Conservation (phyloP, 2,113 vertebrate genomes). For the Neoarius graeffei region DNA sequence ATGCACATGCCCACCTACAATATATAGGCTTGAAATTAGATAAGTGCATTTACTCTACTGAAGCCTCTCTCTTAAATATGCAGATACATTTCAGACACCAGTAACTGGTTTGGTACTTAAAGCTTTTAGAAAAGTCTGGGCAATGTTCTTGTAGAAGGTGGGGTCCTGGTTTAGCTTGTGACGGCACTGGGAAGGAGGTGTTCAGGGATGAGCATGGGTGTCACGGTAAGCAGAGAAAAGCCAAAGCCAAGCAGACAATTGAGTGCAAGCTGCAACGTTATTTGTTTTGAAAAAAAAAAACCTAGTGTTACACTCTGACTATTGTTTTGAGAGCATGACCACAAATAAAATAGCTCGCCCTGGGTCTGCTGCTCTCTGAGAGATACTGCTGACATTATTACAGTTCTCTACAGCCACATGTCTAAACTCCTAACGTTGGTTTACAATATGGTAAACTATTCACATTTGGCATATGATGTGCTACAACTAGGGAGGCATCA, state of each 20-base stretch:
- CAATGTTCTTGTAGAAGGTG: not conserved
- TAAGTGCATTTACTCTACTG: constrained; percentile 14
- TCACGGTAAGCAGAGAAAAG: not conserved
- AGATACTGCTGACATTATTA: no score
- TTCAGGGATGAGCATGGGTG: not conserved
- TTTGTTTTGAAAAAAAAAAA: not conserved
- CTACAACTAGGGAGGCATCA: no score
- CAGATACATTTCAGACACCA: constrained; percentile 21
- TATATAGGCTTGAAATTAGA: constrained; percentile 28
- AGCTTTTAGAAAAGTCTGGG: not conserved
- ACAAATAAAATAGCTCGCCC: no score
- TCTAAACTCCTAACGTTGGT: no score
- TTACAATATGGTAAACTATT: no score
- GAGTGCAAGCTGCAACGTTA: not conserved
- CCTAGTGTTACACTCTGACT: not conserved
- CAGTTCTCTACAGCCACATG: no score
- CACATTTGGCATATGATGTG: no score
- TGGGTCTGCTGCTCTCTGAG: no score
- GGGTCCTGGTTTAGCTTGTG: not conserved
- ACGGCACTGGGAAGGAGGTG: not conserved
- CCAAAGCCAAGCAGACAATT: not conserved
- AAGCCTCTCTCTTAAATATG: constrained; percentile 35
- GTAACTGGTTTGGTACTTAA: constrained; percentile 3
- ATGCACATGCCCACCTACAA: not conserved
- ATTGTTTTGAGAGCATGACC: not conserved